Evolutionary conservation across 2,888 invertebrate genomes (phyloP), one percentile per base, ranked within the genome.

Genomic region (Apotomis capreana): DNA sequence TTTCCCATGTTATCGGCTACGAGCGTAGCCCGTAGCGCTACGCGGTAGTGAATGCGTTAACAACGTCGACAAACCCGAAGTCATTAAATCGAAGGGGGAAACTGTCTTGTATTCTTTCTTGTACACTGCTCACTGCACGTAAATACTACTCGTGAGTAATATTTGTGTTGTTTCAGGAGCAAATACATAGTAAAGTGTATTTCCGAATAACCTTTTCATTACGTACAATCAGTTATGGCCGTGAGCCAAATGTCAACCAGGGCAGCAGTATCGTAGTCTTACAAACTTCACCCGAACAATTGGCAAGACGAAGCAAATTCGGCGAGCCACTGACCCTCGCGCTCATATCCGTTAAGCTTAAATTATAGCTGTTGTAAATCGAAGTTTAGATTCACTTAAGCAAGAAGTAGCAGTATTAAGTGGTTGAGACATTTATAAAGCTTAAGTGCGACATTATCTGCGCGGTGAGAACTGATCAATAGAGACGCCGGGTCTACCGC

Each of bases 351-450:
- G 37, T 59, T 70, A 61, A 69, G 57, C 65, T 54, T 67, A 61
- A 70, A 60, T 70, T 67, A 70, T 67, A 46, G 70, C 65, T 15
- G 65, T 67, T 60, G 65, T 60, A 65, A 70, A 70, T 70, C 63
- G 57, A 64, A 63, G 52, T 63, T 63, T 52, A 58, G 57, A 69
- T 69, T 65, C 65, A 70, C 59, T 65, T 60, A 60, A 62, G 46
- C 49, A 54, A 65, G 64, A 65, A 67, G 67, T 61, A 62, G 60
- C 44, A 40, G 68, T 51, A 71, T 71, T 62, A 71, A 70, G 60
- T 55, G 26, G 40, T 15, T 12, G 13, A 57, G 46, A 59, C 51
- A 67, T 71, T 67, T 67, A 61, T 67, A 51, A 51, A 44, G 61
- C 70, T 70, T 61, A 15, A 44, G 26, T 6, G 46, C 3, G n/a